Percentiles rank a stretch among this genome's conserved stretches.
Conservation (phyloP, 2,888 invertebrate species). For the Rhagonycha lutea region DNA sequence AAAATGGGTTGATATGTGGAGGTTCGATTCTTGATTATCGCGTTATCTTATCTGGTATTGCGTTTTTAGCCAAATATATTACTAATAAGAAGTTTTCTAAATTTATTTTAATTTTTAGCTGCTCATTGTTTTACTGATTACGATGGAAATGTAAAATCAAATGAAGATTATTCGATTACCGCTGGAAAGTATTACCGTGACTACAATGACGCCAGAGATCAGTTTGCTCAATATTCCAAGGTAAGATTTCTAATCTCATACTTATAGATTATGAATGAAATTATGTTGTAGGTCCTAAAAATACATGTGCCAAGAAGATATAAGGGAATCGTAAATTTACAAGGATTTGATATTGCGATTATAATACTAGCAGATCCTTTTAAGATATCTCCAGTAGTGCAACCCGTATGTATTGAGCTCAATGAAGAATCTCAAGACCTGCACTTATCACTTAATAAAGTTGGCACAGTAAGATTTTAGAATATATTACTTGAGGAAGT, state of each 20-base stretch:
- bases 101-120: not conserved
- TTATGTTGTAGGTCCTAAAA: slow-evolving; percentile 31
- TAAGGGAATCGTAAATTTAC: slow-evolving; percentile 36
- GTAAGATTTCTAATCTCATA: too few relatives aligned
- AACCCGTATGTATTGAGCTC: slow-evolving; percentile 49
- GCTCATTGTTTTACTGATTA: too few relatives aligned
- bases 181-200: slow-evolving; percentile 45
- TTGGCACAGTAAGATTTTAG: slow-evolving; percentile 36
- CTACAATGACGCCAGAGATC: slow-evolving; percentile 39
- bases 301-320: slow-evolving; percentile 36
- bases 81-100: too few relatives aligned
- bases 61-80: not conserved
- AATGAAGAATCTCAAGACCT: slow-evolving; percentile 15
- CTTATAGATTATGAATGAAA: too few relatives aligned
- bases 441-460: slow-evolving; percentile 7
- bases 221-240: not conserved
- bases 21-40: slow-evolving; percentile 37
- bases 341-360: slow-evolving; percentile 46
- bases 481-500: too few relatives aligned
- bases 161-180: slow-evolving; percentile 32
- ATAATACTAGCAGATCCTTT: slow-evolving; percentile 42
- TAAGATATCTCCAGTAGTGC: slow-evolving; percentile 43
- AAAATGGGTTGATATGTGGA: not conserved
- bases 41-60: slow-evolving; percentile 42
- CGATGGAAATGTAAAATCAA: slow-evolving; percentile 16